phyloP scores from a whole-genome alignment of 2,888 invertebrate genomes.

The Xanthia icteritia region DNA sequence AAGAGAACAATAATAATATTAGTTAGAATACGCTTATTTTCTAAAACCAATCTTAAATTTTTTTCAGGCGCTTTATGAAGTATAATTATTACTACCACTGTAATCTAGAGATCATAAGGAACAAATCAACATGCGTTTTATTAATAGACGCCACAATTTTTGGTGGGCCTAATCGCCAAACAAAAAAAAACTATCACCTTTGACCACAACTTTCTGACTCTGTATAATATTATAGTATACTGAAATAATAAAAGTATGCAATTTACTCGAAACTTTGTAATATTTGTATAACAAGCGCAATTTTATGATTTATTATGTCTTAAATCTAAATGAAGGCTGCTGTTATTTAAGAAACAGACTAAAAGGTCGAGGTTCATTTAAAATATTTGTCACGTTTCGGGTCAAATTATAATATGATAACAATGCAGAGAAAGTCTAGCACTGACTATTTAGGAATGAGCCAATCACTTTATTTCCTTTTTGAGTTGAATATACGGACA shows the following conservation, averaged over 20 bases:
- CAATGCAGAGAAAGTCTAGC: background rate
- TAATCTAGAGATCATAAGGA: background rate
- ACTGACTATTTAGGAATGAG: background rate
- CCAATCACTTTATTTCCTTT: background rate
- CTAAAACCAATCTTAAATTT: too few species aligned
- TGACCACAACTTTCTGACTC: too few species aligned
- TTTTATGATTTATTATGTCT: background rate
- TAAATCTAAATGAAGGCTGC: background rate
- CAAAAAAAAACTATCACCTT: background rate
- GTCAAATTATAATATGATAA: slow-evolving; percentile 4
- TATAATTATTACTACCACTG: background rate
- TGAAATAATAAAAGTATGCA: background rate
- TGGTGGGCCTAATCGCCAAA: background rate
- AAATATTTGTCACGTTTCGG: background rate
- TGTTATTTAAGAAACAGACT: slow-evolving; percentile 1
- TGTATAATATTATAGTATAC: background rate
- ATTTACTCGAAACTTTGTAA: background rate
- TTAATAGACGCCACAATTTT: background rate
- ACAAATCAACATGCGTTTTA: background rate
- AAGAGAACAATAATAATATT: too few species aligned
- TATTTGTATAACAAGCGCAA: background rate
- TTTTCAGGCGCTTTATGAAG: background rate
- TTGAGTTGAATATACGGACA: background rate
- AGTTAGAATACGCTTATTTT: too few species aligned
- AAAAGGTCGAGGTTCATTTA: background rate